Evolutionary conservation across 2,888 invertebrate genomes (phyloP).

Genomic region (Ceramica pisi): DNA sequence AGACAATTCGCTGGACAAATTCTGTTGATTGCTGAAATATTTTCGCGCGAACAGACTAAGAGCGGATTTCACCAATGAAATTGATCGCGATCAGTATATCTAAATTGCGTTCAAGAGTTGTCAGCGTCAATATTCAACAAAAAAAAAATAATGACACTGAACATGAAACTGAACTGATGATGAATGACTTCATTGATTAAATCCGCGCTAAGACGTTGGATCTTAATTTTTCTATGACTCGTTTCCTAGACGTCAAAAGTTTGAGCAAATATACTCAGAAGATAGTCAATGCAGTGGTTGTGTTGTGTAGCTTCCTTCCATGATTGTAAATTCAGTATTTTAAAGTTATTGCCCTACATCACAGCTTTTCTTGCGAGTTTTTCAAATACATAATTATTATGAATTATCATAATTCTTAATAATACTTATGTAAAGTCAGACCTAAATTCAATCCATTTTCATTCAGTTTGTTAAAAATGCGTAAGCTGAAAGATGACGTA

Average conservation of each 20-base stretch:
- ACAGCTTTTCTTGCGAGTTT: too few species aligned
- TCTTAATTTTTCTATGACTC: background rate
- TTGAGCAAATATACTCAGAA: background rate
- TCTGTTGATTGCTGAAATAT: background rate
- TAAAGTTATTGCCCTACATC: background rate
- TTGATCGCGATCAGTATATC: too few species aligned
- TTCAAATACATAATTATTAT: too few species aligned
- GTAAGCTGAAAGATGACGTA: conserved; percentile 38
- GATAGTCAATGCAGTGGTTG: background rate
- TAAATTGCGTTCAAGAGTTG: too few species aligned
- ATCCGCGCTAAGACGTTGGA: background rate
- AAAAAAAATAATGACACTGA: too few species aligned
- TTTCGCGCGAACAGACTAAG: background rate
- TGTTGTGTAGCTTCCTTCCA: background rate
- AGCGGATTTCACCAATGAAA: too few species aligned
- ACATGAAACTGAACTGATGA: too few species aligned
- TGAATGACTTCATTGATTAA: too few species aligned
- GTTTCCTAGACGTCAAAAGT: too few species aligned
- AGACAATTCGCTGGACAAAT: background rate
- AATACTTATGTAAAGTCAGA: background rate
- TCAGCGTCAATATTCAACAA: too few species aligned
- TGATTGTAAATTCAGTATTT: background rate
- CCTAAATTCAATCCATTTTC: conserved; percentile 10
- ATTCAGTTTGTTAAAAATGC: conserved; percentile 22
- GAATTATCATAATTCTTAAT: background rate